Base-by-base conservation (phyloP, 2,113 vertebrate genomes). In the Hypomesus transpacificus region DNA sequence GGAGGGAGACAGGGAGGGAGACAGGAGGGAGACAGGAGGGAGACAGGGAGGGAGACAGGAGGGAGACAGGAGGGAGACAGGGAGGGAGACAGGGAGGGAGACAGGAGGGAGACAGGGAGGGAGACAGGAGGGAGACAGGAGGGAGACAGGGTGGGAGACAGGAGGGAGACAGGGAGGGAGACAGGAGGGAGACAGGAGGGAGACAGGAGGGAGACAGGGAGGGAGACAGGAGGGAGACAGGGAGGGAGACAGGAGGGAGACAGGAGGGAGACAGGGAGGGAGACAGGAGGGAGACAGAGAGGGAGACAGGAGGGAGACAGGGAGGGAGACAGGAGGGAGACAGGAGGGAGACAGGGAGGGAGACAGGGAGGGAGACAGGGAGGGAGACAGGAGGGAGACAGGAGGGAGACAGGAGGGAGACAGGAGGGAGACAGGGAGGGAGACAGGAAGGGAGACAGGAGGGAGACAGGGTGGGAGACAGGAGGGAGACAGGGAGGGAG, bases 401-500 rank as follows among this genome's bases (percentile, higher is more conserved):
- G n/a, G n/a, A 39, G 4, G 7, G 3, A 54, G 14, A 59, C 20
- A 20, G 52, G 51, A 56, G 5, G 18, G 20, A 0, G 50, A 11
- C 3, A 53, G 46, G 18, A 20, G 22, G 5, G 21, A 52, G 54
- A 21, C 17, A 11, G n/a, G 16, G 14, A 62, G 24, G 24, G 1
- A 18, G 31, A 64, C 4, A 31, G 31, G 4, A 8, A 20, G 18
- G 1, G 26, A 31, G 8, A 31, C 7, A 21, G 57, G 71, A 53
- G 51, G 8, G 2, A 53, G 51, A 53, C 51, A 53, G 9, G 16
- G 8, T 3, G 51, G 8, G 2, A 53, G 51, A 53, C 51, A 53
- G 51, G 16, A 11, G 8, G 69, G 91, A 80, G 74, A 74, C 0
- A 54, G 75, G 34, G 81, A 78, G 86, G 74, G 79, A 68, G 66